Evolutionary conservation across 1,140 invertebrate genomes (phyloP).

Genomic region (Contarinia nasturtii): DNA sequence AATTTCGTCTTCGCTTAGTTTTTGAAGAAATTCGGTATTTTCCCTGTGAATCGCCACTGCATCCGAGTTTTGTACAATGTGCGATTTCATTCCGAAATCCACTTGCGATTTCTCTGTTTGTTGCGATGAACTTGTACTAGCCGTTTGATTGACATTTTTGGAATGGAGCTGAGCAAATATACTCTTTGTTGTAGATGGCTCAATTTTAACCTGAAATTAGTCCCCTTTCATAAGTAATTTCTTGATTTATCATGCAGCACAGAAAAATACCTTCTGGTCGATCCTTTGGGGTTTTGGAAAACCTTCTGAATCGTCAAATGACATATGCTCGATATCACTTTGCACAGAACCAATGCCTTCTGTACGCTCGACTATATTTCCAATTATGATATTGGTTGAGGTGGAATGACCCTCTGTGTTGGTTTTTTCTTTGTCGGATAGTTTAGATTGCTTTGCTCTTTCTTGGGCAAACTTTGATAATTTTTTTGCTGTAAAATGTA

Average conservation of each 20-base stretch:
- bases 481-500: not conserved
- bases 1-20: conserved; percentile 60
- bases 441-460: conserved; percentile 2
- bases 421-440: conserved; percentile 10
- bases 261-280: not conserved
- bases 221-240: not conserved
- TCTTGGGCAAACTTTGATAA: not conserved
- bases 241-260: not conserved
- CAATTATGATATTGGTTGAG: conserved; percentile 1
- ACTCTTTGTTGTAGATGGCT: conserved; percentile 1
- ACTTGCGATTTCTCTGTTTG: not conserved
- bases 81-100: conserved; percentile 22
- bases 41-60: conserved; percentile 46
- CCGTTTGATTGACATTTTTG: not conserved
- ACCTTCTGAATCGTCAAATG: not conserved
- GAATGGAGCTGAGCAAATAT: not conserved
- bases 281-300: not conserved
- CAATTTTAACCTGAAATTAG: conserved; percentile 1
- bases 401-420: conserved; percentile 12
- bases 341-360: not conserved
- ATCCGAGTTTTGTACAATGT: conserved; percentile 30
- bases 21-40: conserved; percentile 43
- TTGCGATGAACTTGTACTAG: not conserved
- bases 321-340: not conserved
- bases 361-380: too few species aligned